Conservation (phyloP, 1,140 invertebrate genomes). For the Drosophila suzukii region DNA sequence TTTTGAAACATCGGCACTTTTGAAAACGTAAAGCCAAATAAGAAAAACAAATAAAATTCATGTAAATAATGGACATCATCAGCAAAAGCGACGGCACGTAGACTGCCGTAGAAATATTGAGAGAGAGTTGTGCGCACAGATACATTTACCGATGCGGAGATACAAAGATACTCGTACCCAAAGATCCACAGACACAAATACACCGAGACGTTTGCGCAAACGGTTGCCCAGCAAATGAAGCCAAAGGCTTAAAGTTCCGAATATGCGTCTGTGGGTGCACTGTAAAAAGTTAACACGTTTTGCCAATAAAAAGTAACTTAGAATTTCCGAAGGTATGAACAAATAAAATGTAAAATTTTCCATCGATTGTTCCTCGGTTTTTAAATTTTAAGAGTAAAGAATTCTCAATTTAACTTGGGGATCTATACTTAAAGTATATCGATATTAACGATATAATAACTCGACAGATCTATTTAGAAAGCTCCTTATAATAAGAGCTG, state of each 20-base stretch:
- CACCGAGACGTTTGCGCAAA: constrained; percentile 68
- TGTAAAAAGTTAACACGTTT: constrained; percentile 1
- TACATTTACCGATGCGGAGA: constrained; percentile 33
- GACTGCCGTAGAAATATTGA: constrained; percentile 42
- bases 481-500: no score
- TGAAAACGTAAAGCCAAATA: constrained; percentile 82
- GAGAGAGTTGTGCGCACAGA: constrained; percentile 22
- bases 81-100: constrained; percentile 72
- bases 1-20: constrained; percentile 82
- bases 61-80: constrained; percentile 83
- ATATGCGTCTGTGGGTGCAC: constrained; percentile 39
- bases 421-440: no score
- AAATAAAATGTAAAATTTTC: no score
- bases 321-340: no score
- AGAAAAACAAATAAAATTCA: constrained; percentile 83
- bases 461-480: no score
- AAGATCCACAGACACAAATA: constrained; percentile 12
- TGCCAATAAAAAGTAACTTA: no score
- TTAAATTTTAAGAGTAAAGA: no score
- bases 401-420: no score
- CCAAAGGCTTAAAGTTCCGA: constrained; percentile 70
- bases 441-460: no score
- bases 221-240: constrained; percentile 71
- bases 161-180: constrained; percentile 27
- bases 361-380: no score